Percentiles rank a stretch among this genome's conserved stretches.
These are phyloP conservation scores for Elaphurus davidianus DNA, from an alignment of 2,113 vertebrate genomes.

Conservation along the genomic window DNA sequence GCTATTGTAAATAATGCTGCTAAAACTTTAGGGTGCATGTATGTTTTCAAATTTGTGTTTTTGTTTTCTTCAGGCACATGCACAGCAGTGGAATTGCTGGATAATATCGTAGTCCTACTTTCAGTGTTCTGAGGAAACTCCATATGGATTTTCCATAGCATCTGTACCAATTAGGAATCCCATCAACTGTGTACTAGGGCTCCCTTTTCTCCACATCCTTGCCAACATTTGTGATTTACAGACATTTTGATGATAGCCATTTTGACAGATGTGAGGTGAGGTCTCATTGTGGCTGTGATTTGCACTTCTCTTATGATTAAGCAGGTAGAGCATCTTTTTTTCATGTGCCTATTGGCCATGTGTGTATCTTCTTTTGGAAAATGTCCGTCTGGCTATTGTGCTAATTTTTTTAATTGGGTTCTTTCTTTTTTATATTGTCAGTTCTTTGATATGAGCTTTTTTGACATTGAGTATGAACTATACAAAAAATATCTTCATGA, in stretches of 20 bases:
- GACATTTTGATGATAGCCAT: neutral
- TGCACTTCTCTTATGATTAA: neutral
- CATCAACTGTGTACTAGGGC: neutral
- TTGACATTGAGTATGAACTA: neutral
- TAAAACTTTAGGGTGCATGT: fast-evolving
- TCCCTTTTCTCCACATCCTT: neutral
- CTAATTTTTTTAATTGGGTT: neutral
- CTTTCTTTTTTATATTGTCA: neutral
- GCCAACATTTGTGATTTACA: neutral
- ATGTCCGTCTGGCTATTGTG: neutral
- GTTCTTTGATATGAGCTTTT: neutral
- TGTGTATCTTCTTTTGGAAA: neutral
- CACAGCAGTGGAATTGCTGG: neutral
- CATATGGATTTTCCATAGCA: neutral
- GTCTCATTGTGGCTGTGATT: neutral
- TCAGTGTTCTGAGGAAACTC: neutral
- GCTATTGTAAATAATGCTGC: neutral
- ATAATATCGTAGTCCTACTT: neutral
- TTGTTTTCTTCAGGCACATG: neutral
- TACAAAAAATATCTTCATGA: neutral
- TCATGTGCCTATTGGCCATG: neutral
- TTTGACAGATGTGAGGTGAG: neutral
- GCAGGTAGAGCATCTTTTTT: neutral
- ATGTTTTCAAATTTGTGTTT: neutral
- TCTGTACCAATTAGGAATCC: neutral